Evolutionary conservation across 2,113 vertebrate genomes (phyloP).

Genomic region (Nansenia antarctica): DNA sequence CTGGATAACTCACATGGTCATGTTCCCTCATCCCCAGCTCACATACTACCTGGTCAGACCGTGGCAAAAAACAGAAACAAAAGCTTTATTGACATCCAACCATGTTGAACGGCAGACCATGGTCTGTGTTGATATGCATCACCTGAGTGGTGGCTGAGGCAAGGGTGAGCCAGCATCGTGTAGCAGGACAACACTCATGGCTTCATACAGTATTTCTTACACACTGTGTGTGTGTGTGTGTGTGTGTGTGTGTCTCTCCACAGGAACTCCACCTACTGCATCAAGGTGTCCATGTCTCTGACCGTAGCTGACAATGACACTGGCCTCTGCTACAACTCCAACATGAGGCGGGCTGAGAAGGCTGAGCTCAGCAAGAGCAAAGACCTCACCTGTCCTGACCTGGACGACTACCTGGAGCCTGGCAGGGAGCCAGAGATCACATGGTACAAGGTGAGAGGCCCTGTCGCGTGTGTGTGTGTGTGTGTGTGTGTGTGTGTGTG

Average conservation of each 20-base stretch:
- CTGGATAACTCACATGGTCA: neutral
- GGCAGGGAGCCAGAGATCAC: conserved; percentile 89
- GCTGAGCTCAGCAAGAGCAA: conserved; percentile 98
- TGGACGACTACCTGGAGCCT: conserved; percentile 91
- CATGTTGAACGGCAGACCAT: neutral
- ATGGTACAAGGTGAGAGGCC: conserved; percentile 92
- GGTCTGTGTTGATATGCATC: conserved; percentile 33
- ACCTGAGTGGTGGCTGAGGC: conserved; percentile 79
- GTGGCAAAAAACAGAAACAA: too few species aligned
- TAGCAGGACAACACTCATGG: conserved; percentile 86
- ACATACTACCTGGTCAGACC: too few species aligned
- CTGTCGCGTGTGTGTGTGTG: neutral
- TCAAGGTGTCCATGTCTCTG: conserved; percentile 99
- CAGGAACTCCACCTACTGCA: conserved; percentile 98
- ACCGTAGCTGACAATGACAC: conserved; percentile 96
- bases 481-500: neutral
- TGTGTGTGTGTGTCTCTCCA: conserved; percentile 39
- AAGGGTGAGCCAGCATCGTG: conserved; percentile 86
- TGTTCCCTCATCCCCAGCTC: neutral
- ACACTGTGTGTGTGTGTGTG: too few species aligned
- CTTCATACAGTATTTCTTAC: too few species aligned
- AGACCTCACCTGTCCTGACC: conserved; percentile 93
- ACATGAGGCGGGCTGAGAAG: conserved; percentile 95
- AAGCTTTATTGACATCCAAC: neutral
- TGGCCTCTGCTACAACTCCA: conserved; percentile 95